Conservation (phyloP, 1,140 invertebrate genomes). For the Cyphomyrmex costatus region DNA sequence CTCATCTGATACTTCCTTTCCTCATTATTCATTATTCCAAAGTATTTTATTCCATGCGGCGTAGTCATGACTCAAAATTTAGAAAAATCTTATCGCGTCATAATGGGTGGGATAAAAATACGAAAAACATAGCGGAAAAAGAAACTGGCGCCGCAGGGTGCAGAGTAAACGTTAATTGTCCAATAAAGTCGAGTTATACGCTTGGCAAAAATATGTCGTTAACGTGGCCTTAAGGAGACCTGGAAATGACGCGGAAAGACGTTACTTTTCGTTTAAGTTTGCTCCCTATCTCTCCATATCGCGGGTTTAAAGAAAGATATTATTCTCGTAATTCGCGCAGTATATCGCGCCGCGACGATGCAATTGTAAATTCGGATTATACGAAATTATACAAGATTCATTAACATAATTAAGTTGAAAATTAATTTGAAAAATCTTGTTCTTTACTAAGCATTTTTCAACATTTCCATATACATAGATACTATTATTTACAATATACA, state of each 20-base stretch:
- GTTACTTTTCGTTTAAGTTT: constrained; percentile 77
- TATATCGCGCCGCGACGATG: not conserved
- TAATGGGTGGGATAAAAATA: constrained; percentile 59
- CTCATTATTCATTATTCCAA: constrained; percentile 86
- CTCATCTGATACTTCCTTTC: constrained; percentile 79
- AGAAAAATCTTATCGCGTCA: constrained; percentile 82
- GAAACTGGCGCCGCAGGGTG: constrained; percentile 46
- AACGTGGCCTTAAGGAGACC: constrained; percentile 76
- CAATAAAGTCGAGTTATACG: constrained; percentile 85
- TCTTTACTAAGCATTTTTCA: not conserved
- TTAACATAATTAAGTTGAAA: not conserved
- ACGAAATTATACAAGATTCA: not conserved
- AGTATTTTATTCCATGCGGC: constrained; percentile 84
- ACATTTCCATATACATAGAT: not conserved
- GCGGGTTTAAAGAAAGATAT: constrained; percentile 45
- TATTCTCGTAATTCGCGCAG: constrained; percentile 29
- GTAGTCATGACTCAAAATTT: constrained; percentile 79
- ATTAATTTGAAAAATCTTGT: not conserved
- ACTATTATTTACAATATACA: not conserved
- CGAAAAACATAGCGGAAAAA: constrained; percentile 39
- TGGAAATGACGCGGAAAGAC: constrained; percentile 80
- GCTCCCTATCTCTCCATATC: constrained; percentile 31
- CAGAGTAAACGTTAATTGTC: constrained; percentile 84
- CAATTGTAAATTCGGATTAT: not conserved
- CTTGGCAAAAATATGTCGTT: constrained; percentile 81